phyloP scores from a whole-genome alignment of 2,888 invertebrate species.

The Pegoplata infirma region DNA sequence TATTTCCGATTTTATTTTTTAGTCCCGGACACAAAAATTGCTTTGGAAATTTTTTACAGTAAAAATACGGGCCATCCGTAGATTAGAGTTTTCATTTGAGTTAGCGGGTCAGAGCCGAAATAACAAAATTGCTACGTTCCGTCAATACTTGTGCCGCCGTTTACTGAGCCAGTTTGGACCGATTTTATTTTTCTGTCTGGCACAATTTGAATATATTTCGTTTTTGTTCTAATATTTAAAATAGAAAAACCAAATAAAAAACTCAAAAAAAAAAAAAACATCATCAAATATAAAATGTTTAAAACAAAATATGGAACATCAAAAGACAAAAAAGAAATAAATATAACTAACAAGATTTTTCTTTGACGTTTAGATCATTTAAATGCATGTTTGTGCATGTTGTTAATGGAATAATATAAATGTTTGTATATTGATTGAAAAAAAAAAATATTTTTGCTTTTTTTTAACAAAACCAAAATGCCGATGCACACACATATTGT shows the following conservation, averaged over 20 bases:
- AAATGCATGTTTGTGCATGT: neutral
- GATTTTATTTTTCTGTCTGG: too few species aligned
- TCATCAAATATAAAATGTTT: too few species aligned
- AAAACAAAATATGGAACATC: slow-evolving; percentile 13
- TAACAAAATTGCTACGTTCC: too few species aligned
- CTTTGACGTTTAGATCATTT: neutral
- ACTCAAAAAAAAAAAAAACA: neutral
- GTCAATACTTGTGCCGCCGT: too few species aligned
- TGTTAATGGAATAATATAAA: too few species aligned
- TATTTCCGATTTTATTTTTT: too few species aligned
- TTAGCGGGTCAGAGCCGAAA: too few species aligned
- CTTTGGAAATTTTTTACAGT: too few species aligned
- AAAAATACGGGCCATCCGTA: too few species aligned
- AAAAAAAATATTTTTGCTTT: neutral
- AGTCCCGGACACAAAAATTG: too few species aligned
- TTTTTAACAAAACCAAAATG: neutral
- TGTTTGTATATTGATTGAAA: neutral
- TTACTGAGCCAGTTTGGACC: too few species aligned
- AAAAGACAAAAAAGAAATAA: neutral
- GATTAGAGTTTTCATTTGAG: too few species aligned
- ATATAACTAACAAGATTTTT: neutral
- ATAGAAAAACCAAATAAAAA: neutral
- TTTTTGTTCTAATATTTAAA: neutral
- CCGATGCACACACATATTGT: neutral
- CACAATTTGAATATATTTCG: neutral